Evolutionary conservation across 2,797 vertebrate genomes (phyloP).

Genomic region (Melanitta fusca): DNA sequence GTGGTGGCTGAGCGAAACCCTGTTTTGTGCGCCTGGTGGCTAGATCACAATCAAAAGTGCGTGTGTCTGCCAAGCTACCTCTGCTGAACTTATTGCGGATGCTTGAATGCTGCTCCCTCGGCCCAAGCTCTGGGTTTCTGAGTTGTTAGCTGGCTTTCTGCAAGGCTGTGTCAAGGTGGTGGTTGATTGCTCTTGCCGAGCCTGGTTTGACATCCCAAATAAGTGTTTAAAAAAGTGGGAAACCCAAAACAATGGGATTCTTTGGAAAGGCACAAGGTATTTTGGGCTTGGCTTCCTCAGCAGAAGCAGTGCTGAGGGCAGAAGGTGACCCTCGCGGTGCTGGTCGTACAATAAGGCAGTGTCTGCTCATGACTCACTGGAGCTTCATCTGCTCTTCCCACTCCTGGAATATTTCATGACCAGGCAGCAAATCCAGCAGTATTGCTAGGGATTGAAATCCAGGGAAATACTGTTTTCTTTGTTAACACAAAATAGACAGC

Average conservation of each 20-base stretch:
- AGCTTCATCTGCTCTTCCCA: slow-evolving; percentile 41
- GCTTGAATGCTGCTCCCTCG: background rate
- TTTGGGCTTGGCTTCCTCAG: background rate
- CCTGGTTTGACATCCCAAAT: background rate
- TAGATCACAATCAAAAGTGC: background rate
- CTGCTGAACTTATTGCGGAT: background rate
- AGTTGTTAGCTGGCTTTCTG: background rate
- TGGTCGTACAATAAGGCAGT: slow-evolving; percentile 26
- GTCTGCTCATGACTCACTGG: slow-evolving; percentile 25
- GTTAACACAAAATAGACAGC: slow-evolving; percentile 37
- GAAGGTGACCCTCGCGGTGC: background rate
- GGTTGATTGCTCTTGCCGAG: background rate
- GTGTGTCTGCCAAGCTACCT: slow-evolving; percentile 9
- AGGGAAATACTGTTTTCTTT: slow-evolving; percentile 43
- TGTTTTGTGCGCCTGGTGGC: background rate
- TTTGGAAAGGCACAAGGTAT: background rate
- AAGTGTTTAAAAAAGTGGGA: background rate
- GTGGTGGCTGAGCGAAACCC: background rate
- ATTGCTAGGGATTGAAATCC: background rate
- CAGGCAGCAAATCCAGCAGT: slow-evolving; percentile 19
- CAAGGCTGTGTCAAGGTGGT: background rate
- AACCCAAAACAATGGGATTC: background rate
- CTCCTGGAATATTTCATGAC: background rate
- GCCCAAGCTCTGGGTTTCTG: background rate
- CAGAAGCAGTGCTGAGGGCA: background rate